Percentiles rank a stretch among this genome's conserved stretches.
phyloP scores from a whole-genome alignment of 2,797 vertebrate species.

The Antennarius maculatus region DNA sequence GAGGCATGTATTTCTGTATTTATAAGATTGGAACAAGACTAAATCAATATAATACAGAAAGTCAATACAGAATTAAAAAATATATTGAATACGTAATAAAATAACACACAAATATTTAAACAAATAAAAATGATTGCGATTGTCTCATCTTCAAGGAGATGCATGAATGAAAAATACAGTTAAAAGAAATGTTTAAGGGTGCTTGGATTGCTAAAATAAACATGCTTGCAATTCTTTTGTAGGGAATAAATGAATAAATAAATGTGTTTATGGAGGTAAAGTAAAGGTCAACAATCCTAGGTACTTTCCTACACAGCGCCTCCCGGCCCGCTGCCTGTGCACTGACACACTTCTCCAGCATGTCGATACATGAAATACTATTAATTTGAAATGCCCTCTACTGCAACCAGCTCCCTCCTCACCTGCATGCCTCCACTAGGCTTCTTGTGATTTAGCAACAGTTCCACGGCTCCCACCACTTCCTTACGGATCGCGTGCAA shows the following conservation, averaged over 20 bases:
- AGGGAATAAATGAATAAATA: not conserved
- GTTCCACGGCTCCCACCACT: constrained; percentile 95
- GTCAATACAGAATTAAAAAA: no score
- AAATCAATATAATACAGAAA: not conserved
- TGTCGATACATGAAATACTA: constrained; percentile 17
- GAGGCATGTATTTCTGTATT: not conserved
- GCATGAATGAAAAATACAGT: no score
- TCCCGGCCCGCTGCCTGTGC: not conserved
- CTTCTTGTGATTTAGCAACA: constrained; percentile 96
- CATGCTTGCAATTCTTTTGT: not conserved
- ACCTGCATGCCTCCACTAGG: constrained; percentile 97
- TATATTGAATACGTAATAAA: no score
- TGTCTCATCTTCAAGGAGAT: no score
- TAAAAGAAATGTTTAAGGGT: no score
- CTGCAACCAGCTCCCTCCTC: constrained; percentile 1
- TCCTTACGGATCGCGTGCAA: constrained; percentile 97
- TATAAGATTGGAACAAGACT: not conserved
- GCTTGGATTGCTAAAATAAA: not conserved
- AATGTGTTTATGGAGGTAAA: not conserved
- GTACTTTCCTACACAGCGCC: not conserved
- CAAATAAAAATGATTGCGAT: not conserved
- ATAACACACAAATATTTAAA: no score
- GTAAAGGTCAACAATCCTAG: not conserved
- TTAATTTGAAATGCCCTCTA: constrained; percentile 1
- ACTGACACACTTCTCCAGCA: not conserved